Percentiles rank a stretch among this genome's conserved stretches.
phyloP scores from a whole-genome alignment of 2,113 vertebrate species.

The Cheirogaleus medius region DNA sequence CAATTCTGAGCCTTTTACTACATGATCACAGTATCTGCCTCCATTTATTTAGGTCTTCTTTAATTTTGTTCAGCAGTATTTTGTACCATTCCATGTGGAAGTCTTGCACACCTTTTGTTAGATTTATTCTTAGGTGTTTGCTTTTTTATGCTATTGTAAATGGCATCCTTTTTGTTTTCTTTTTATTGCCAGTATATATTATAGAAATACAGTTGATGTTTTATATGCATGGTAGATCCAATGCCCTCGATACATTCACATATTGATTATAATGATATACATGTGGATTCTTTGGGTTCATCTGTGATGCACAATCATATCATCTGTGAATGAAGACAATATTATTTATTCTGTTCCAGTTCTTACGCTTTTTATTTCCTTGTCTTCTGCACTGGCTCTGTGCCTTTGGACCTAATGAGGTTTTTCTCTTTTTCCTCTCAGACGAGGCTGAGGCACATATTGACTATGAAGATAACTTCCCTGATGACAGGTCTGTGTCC shows the following conservation, averaged over 20 bases:
- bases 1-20: background rate
- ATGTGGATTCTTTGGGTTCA: background rate
- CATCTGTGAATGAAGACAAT: background rate
- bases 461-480: constrained; percentile 96
- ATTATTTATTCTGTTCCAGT: background rate
- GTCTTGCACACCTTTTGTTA: background rate
- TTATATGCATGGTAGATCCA: background rate
- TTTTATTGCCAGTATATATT: background rate
- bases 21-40: background rate
- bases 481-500: constrained; percentile 86
- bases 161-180: background rate
- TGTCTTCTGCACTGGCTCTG: background rate
- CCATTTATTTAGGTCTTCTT: background rate
- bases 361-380: background rate
- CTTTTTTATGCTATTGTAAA: background rate
- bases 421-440: constrained; percentile 73
- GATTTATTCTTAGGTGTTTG: background rate
- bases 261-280: no score
- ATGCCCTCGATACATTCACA: background rate
- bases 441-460: constrained; percentile 89
- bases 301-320: background rate
- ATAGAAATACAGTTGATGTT: background rate
- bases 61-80: background rate
- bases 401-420: background rate
- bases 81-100: background rate